Evolutionary conservation across 2,113 vertebrate species (phyloP), one percentile per base, ranked within the genome.

Genomic region (Gobius niger): DNA sequence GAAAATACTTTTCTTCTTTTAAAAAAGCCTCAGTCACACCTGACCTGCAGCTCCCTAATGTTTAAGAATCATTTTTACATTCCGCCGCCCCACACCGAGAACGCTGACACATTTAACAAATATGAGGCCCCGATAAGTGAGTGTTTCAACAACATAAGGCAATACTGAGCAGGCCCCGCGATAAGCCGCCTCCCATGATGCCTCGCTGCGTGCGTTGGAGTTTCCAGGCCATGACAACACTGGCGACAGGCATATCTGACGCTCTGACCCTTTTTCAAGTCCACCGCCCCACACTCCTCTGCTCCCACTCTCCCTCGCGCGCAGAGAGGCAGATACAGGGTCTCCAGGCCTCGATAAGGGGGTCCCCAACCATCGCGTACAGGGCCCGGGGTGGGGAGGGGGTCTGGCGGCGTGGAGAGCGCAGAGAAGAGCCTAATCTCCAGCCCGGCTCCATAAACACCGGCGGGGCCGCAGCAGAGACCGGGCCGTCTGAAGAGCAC

Each of bases 281-380:
- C 87, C 88, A 90, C 82, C 90, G 81, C 88, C 78, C 24, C 66
- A 89, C 91, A 85, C 63, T 65, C 77, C 78, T 85, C 24, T 34
- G 24, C 85, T 84, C 88, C 83, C 80, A 85, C 73, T 62, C 76
- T 40, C 71, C 70, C 59, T 8, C 59, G 13, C 88, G 85, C 90
- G 88, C 68, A 94, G 92, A 94, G 96, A 95, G 95, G 91, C 85
- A 34, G 24, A 34, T 34, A 89, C 90, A 85, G 88, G 94, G 94
- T 87, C 94, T 93, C 93, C 93, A 89, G 91, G 90, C 91, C 90
- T 89, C 81, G 87, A 94, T 94, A 94, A 92, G 78, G 67, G 78
- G 85, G 76, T 75, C 83, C 84, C 85, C 77, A 4, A 44, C 15
- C 75, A 76, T 78, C 67, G 74, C 73, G 68, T 56, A 78, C 72